Evolutionary conservation across 2,888 invertebrate species (phyloP).

Genomic region (Neoitamus cyanurus): DNA sequence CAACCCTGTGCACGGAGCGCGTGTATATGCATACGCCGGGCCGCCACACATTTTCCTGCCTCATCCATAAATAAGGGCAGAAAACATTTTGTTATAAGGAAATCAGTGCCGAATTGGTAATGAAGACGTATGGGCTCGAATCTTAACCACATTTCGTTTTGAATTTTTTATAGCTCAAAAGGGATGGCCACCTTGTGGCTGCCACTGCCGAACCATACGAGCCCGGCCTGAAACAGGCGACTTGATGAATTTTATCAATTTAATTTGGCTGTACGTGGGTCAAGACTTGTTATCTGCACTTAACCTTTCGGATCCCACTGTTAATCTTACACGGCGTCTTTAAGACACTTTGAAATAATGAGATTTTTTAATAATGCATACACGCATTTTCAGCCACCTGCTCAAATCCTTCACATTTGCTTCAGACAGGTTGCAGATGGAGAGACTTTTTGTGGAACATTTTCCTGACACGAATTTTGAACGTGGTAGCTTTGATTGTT

Average conservation of each 20-base stretch:
- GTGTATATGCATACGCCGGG: conserved; percentile 8
- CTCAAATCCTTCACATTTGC: neutral
- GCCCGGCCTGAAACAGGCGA: neutral
- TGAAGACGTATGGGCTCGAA: conserved; percentile 52
- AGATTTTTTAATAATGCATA: neutral
- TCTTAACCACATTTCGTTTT: conserved; percentile 52
- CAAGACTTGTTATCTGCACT: neutral
- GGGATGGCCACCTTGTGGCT: conserved; percentile 33
- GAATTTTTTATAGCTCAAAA: conserved; percentile 50
- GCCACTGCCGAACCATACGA: neutral
- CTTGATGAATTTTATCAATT: conserved; percentile 52
- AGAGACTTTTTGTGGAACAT: too few relatives aligned
- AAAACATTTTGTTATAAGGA: conserved; percentile 52
- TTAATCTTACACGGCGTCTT: conserved; percentile 28
- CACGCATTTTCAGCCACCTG: neutral
- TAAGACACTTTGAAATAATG: conserved; percentile 39
- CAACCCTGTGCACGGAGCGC: conserved; percentile 11
- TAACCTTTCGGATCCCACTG: conserved; percentile 29
- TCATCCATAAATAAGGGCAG: conserved; percentile 50
- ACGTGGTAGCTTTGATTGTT: too few relatives aligned
- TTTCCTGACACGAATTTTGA: too few relatives aligned
- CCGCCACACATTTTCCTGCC: conserved; percentile 15
- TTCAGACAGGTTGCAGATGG: too few relatives aligned
- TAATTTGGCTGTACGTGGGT: conserved; percentile 51
- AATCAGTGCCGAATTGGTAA: conserved; percentile 53